phyloP scores from a whole-genome alignment of 1,140 invertebrate species.

The Trypoxylus dichotomus region DNA sequence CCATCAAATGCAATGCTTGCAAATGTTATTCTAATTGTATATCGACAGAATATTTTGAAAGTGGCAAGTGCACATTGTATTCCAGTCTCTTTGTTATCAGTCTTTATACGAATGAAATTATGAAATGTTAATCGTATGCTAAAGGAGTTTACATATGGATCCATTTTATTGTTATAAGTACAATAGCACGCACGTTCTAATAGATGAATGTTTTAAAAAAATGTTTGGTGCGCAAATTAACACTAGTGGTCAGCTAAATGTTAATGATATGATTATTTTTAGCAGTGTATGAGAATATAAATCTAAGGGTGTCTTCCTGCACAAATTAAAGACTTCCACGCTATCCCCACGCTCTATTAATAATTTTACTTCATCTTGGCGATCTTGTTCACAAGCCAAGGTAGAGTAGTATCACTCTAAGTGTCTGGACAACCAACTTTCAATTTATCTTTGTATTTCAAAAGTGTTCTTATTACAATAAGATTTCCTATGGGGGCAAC shows the following conservation, averaged over 20 bases:
- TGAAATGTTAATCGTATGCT: too few relatives aligned
- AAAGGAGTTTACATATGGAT: too few relatives aligned
- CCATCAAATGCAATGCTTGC: too few relatives aligned
- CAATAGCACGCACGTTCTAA: too few relatives aligned
- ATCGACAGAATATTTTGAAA: too few relatives aligned
- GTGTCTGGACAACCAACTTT: slow-evolving; percentile 61
- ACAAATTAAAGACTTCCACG: slow-evolving; percentile 67
- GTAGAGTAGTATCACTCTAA: slow-evolving; percentile 74
- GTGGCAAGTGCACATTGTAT: too few relatives aligned
- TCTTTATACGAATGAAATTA: too few relatives aligned
- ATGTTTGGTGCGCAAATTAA: background rate
- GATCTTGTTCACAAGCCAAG: slow-evolving; percentile 82
- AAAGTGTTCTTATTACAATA: slow-evolving; percentile 69
- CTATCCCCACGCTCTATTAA: slow-evolving; percentile 70
- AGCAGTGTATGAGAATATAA: slow-evolving; percentile 55
- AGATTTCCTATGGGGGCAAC: slow-evolving; percentile 78
- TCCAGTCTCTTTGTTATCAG: too few relatives aligned
- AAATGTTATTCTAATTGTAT: too few relatives aligned
- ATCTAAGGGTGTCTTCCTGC: slow-evolving; percentile 71
- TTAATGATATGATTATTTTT: slow-evolving; percentile 27
- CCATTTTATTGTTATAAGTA: too few relatives aligned
- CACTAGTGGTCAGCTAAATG: background rate
- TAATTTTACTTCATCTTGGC: slow-evolving; percentile 67
- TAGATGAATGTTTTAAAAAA: too few relatives aligned
- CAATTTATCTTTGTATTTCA: slow-evolving; percentile 57